A percentile compares a stretch with the other conserved stretches of the same genome.
Evolutionary conservation across 2,113 vertebrate species (phyloP).

Genomic region (Anguilla japonica): DNA sequence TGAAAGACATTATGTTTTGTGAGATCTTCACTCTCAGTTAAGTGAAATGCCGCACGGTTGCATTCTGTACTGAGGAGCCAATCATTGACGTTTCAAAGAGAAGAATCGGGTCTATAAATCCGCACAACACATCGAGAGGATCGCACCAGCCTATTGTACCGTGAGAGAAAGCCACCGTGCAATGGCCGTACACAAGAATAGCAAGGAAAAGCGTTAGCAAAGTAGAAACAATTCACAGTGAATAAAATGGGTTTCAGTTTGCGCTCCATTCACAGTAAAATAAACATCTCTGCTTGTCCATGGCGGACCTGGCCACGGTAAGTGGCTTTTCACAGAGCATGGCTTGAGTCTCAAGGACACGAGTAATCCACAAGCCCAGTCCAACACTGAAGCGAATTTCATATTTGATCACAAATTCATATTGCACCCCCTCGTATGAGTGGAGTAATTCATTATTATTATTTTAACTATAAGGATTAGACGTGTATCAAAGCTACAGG

Average conservation of each 20-base stretch:
- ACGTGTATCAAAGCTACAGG: neutral
- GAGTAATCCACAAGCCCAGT: neutral
- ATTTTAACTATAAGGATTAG: neutral
- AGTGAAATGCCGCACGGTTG: constrained; percentile 1
- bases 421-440: neutral
- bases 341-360: constrained; percentile 34
- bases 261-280: neutral
- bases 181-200: neutral
- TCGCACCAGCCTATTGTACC: constrained; percentile 11
- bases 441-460: neutral
- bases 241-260: constrained; percentile 33
- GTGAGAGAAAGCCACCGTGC: constrained; percentile 5
- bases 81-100: constrained; percentile 5
- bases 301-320: constrained; percentile 40
- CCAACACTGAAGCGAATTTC: neutral
- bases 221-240: constrained; percentile 24
- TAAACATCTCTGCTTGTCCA: constrained; percentile 44
- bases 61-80: constrained; percentile 31
- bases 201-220: too few species aligned
- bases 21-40: neutral
- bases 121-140: constrained; percentile 21
- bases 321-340: constrained; percentile 32
- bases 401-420: neutral
- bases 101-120: constrained; percentile 35
- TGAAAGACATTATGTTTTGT: neutral